A percentile compares a stretch with the other conserved stretches of the same genome.
Conservation (phyloP, 2,888 invertebrate species). For the Lycophotia porphyrea region DNA sequence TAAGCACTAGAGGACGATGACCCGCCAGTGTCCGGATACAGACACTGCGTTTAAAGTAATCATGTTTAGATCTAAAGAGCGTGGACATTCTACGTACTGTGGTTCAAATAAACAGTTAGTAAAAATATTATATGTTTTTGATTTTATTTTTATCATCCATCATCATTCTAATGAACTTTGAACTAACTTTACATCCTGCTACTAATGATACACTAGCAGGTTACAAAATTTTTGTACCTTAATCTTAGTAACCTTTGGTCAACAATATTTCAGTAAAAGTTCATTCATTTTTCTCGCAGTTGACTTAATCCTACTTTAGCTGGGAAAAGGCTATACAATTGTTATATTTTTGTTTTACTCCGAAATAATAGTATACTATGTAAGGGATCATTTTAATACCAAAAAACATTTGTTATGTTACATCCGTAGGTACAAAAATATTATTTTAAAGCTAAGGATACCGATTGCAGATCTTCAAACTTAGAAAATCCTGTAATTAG, state of each 20-base stretch:
- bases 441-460: not conserved
- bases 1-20: constrained; percentile 52
- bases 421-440: not conserved
- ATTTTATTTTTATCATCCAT: constrained; percentile 52
- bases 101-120: constrained; percentile 89
- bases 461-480: not conserved
- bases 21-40: constrained; percentile 13
- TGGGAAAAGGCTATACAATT: not conserved
- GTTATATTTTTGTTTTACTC: not conserved
- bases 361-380: not conserved
- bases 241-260: not conserved
- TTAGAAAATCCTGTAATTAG: not conserved
- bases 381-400: not conserved
- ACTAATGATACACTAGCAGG: not conserved
- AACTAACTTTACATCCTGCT: not conserved
- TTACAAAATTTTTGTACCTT: not conserved
- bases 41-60: constrained; percentile 55
- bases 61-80: constrained; percentile 68
- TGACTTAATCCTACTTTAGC: not conserved
- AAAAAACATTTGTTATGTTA: not conserved
- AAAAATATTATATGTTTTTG: constrained; percentile 76
- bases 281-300: not conserved
- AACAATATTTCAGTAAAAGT: not conserved
- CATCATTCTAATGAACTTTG: not conserved
- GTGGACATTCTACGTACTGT: constrained; percentile 79